Percentiles rank a stretch among this genome's conserved stretches.
phyloP scores from a whole-genome alignment of 2,888 invertebrate genomes.

The Clivina fossor region DNA sequence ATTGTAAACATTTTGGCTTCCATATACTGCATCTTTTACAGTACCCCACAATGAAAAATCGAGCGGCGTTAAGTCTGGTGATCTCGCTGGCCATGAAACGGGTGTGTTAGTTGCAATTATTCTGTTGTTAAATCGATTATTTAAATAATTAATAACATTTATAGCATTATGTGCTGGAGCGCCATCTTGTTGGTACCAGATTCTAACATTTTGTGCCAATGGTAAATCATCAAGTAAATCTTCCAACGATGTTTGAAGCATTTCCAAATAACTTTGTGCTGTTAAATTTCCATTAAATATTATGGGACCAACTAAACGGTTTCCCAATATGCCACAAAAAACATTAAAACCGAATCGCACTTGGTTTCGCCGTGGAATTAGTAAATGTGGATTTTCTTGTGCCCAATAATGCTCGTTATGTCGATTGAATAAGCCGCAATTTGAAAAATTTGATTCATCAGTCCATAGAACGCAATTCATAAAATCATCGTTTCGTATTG shows the following conservation, averaged over 20 bases:
- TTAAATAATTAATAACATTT: conserved; percentile 48
- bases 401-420: conserved; percentile 14
- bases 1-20: too few relatives aligned
- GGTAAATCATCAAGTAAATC: conserved; percentile 14
- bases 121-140: too few relatives aligned
- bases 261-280: conserved; percentile 12
- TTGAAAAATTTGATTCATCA: conserved; percentile 20
- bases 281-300: conserved; percentile 22
- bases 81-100: too few relatives aligned
- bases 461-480: conserved; percentile 14
- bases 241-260: conserved; percentile 18
- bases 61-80: too few relatives aligned
- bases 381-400: conserved; percentile 14
- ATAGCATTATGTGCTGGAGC: conserved; percentile 10
- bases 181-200: conserved; percentile 8
- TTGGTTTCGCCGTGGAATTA: conserved; percentile 12
- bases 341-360: conserved; percentile 22
- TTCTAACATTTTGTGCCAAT: too few relatives aligned
- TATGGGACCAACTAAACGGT: conserved; percentile 14
- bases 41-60: too few relatives aligned
- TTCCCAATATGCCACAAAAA: conserved; percentile 24
- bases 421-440: conserved; percentile 18
- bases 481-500: conserved; percentile 22
- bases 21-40: too few relatives aligned
- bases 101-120: too few relatives aligned